Conservation (phyloP, 1,140 invertebrate species). For the Dicyema japonicum region DNA sequence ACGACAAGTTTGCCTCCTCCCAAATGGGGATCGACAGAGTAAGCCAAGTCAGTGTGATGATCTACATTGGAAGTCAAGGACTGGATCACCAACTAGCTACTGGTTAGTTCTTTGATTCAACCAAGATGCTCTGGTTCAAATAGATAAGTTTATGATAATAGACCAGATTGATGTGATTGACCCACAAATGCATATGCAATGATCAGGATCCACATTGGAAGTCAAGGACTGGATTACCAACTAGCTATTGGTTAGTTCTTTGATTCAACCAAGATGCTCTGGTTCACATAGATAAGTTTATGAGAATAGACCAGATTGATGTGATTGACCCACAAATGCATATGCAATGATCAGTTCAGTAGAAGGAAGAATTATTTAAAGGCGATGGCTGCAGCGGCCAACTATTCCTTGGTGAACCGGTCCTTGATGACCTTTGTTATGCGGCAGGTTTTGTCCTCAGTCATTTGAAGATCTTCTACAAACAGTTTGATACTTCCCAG, state of each 20-base stretch:
- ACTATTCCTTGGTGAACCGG: constrained; percentile 97
- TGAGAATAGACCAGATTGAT: constrained; percentile 86
- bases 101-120: no score
- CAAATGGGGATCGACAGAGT: constrained; percentile 92
- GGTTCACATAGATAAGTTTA: constrained; percentile 94
- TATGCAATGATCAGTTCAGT: constrained; percentile 69
- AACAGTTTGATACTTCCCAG: constrained; percentile 57
- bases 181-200: no score
- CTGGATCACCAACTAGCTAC: no score
- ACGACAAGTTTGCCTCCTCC: constrained; percentile 65
- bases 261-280: constrained; percentile 85
- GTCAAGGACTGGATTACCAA: no score
- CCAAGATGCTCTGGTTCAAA: no score
- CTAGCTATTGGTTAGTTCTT: no score
- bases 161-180: no score
- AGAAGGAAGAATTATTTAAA: constrained; percentile 68
- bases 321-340: constrained; percentile 87
- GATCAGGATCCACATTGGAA: no score
- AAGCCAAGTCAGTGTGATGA: constrained; percentile 93
- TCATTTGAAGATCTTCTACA: no score
- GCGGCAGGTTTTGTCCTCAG: no score
- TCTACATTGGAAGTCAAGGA: constrained; percentile 91
- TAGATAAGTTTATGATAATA: no score
- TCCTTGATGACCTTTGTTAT: constrained; percentile 93
- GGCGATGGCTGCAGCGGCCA: constrained; percentile 86